A percentile compares a stretch with the other conserved stretches of the same genome.
These are phyloP conservation scores for Plotosus lineatus DNA, from an alignment of 2,113 vertebrate species.

Conservation along the genomic window DNA sequence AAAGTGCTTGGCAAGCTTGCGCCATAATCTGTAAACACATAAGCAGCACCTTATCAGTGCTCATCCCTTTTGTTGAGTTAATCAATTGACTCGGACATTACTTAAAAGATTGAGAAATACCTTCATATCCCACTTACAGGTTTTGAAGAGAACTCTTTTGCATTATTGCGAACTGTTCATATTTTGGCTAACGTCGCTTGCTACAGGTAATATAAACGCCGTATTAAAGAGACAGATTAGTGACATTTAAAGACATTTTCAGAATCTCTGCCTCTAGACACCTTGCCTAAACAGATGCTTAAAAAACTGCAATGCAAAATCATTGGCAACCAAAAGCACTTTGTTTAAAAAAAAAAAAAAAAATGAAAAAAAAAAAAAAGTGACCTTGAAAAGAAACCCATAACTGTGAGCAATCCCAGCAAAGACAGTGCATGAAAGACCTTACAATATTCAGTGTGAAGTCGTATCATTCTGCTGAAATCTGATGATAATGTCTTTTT, in stretches of 20 bases:
- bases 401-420: background rate
- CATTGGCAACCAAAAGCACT: background rate
- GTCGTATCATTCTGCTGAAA: background rate
- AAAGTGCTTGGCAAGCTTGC: conserved; percentile 25
- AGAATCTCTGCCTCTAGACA: background rate
- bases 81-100: conserved; percentile 10
- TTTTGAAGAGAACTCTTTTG: background rate
- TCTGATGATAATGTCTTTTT: conserved; percentile 11
- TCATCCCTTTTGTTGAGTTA: conserved; percentile 1
- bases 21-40: conserved; percentile 21
- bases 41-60: background rate
- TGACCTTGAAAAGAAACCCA: background rate
- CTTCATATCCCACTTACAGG: background rate
- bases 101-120: background rate
- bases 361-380: background rate
- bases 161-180: conserved; percentile 9
- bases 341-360: background rate
- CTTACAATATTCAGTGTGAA: conserved; percentile 5
- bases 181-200: background rate
- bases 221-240: background rate
- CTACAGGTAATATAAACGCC: conserved; percentile 1
- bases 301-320: background rate
- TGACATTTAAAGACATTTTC: background rate
- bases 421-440: conserved; percentile 3
- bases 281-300: background rate